phyloP scores from a whole-genome alignment of 2,797 vertebrate species.

The Mycteria americana region DNA sequence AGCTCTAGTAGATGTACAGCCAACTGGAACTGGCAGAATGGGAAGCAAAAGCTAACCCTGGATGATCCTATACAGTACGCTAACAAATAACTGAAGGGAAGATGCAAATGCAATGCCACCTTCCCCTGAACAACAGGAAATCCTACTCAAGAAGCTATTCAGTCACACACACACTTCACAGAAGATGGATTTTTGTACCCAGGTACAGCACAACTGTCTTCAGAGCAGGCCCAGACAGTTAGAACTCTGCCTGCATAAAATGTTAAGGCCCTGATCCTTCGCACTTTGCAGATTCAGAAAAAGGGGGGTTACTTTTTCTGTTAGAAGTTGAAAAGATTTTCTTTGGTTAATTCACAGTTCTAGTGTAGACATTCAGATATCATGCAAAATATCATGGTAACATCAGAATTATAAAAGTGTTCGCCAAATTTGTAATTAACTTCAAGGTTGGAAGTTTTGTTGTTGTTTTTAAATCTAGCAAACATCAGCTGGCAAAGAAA shows the following conservation, averaged over 20 bases:
- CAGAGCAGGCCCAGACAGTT: background rate
- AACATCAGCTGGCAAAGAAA: constrained; percentile 15
- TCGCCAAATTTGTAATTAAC: background rate
- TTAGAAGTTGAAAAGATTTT: background rate
- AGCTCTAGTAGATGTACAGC: background rate
- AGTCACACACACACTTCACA: background rate
- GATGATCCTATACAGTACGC: background rate
- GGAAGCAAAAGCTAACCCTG: background rate
- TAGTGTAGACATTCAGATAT: background rate
- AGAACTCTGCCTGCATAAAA: background rate
- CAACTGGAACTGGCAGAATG: background rate
- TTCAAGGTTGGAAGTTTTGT: background rate
- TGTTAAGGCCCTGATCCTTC: background rate
- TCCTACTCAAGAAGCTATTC: background rate
- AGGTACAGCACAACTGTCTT: background rate
- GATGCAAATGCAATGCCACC: background rate
- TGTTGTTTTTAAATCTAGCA: background rate
- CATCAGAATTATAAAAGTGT: background rate
- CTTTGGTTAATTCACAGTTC: background rate
- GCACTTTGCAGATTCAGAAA: background rate
- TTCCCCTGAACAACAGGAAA: background rate
- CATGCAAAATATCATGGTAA: background rate
- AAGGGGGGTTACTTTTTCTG: background rate
- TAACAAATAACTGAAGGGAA: background rate
- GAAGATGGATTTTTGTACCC: background rate